Conservation (phyloP, 2,888 invertebrate species). For the Drosophila melanosoma region DNA sequence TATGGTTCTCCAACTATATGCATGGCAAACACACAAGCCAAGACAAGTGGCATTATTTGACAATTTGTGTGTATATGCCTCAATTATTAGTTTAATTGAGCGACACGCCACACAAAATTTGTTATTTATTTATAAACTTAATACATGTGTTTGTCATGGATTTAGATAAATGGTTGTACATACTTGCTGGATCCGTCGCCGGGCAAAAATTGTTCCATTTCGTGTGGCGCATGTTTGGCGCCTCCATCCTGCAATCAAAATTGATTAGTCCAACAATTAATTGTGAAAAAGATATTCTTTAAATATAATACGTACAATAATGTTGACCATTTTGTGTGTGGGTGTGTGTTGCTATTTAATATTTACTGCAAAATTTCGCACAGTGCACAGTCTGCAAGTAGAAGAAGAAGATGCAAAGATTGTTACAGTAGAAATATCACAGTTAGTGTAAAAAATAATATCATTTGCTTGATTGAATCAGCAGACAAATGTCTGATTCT, state of each 20-base stretch:
- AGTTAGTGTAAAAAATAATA: conserved; percentile 15
- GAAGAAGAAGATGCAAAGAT: conserved; percentile 11
- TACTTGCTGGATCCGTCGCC: conserved; percentile 86
- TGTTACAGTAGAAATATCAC: conserved; percentile 14
- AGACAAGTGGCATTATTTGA: conserved; percentile 28
- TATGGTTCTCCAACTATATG: conserved; percentile 5
- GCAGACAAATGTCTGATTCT: conserved; percentile 46
- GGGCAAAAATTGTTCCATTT: conserved; percentile 92
- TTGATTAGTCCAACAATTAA: conserved; percentile 18
- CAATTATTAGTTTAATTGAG: conserved; percentile 59
- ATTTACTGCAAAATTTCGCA: conserved; percentile 9
- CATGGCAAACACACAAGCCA: conserved; percentile 15
- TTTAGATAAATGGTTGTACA: conserved; percentile 52
- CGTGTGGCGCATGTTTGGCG: conserved; percentile 86
- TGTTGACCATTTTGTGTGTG: conserved; percentile 81
- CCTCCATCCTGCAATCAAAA: conserved; percentile 75
- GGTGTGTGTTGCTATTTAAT: background rate
- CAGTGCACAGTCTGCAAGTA: conserved; percentile 41
- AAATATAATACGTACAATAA: conserved; percentile 73
- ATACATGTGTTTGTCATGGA: conserved; percentile 24
- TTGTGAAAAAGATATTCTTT: background rate
- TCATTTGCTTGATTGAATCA: conserved; percentile 49
- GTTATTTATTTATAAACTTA: conserved; percentile 31
- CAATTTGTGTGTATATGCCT: conserved; percentile 33
- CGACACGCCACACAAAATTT: conserved; percentile 36